A percentile compares a stretch with the other conserved stretches of the same genome.
Conservation (phyloP, 2,888 invertebrate species). For the Acronicta aceris region DNA sequence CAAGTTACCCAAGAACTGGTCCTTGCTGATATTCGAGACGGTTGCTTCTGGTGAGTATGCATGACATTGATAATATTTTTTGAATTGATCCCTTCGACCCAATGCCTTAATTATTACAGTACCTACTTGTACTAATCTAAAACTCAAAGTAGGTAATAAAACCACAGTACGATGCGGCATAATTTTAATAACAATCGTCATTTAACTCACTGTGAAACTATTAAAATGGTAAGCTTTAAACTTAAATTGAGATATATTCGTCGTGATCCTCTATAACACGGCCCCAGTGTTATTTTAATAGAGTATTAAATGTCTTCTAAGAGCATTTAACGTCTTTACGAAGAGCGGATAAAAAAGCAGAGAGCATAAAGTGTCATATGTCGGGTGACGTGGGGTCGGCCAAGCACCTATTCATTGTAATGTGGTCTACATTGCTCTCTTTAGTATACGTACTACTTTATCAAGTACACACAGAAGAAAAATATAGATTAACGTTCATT, state of each 20-base stretch:
- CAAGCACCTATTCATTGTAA: conserved; percentile 34
- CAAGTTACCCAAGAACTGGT: too few species aligned
- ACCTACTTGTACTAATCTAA: too few species aligned
- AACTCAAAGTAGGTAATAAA: too few species aligned
- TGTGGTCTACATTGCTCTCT: conserved; percentile 1
- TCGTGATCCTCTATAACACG: conserved; percentile 60
- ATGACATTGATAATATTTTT: too few species aligned
- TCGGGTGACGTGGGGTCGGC: conserved; percentile 51
- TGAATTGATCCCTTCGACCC: too few species aligned
- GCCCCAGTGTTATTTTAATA: conserved; percentile 62
- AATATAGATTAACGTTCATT: background rate
- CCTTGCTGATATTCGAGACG: too few species aligned
- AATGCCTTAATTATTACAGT: too few species aligned
- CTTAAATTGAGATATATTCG: conserved; percentile 56
- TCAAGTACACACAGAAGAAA: background rate
- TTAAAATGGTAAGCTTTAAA: conserved; percentile 35
- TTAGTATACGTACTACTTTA: conserved; percentile 10
- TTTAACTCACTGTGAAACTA: conserved; percentile 17
- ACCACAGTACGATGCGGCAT: background rate
- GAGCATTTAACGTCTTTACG: conserved; percentile 72
- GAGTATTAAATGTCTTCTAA: conserved; percentile 74
- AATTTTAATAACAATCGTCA: conserved; percentile 21
- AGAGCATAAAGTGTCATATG: conserved; percentile 68
- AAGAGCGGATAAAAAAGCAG: conserved; percentile 62
- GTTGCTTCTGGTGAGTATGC: too few species aligned